Evolutionary conservation across 1,140 invertebrate species (phyloP).

Genomic region (Centruroides sculpturatus): DNA sequence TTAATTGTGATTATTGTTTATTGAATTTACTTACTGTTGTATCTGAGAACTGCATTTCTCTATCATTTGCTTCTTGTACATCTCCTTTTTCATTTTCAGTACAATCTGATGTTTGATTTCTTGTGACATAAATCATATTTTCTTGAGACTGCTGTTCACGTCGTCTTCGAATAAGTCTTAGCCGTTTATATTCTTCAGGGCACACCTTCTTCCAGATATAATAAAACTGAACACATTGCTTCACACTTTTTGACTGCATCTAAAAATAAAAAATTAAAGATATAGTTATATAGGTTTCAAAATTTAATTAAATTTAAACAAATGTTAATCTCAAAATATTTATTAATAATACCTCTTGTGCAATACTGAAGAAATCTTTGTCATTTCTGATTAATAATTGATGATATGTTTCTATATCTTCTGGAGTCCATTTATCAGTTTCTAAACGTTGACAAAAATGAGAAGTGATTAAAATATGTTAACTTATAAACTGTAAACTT

Average conservation of each 20-base stretch:
- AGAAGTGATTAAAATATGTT: conserved; percentile 15
- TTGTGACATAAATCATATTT: no score
- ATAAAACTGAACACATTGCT: conserved; percentile 94
- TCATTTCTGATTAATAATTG: conserved; percentile 73
- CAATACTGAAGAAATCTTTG: conserved; percentile 83
- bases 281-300: no score
- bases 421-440: conserved; percentile 60
- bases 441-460: conserved; percentile 29
- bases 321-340: conserved; percentile 27
- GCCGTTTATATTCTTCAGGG: conserved; percentile 59
- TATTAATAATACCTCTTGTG: conserved; percentile 50
- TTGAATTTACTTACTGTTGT: no score
- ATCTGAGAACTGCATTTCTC: no score
- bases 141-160: no score
- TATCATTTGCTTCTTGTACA: no score
- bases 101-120: no score
- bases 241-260: conserved; percentile 68
- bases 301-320: background rate
- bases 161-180: conserved; percentile 35
- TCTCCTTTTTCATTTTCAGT: no score
- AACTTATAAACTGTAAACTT: no score
- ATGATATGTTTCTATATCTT: conserved; percentile 78
- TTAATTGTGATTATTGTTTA: no score
- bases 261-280: conserved; percentile 1
- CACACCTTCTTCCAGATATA: conserved; percentile 97